A percentile compares a stretch with the other conserved stretches of the same genome.
Evolutionary conservation across 37 sponge, comb jelly and placozoan genomes (phyloP).

Genomic region (Corticium candelabrum): DNA sequence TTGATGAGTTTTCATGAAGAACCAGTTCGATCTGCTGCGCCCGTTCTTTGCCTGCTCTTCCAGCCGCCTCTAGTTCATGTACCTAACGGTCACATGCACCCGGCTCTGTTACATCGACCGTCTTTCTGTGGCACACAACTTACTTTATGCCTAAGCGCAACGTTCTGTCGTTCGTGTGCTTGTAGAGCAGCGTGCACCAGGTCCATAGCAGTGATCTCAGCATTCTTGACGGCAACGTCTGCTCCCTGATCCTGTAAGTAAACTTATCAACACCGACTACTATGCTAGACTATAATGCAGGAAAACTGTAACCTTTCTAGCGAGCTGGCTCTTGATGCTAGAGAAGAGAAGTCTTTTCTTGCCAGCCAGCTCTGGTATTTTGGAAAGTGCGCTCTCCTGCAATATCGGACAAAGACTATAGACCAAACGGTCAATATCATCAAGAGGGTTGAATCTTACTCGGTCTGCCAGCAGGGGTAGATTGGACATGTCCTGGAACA

Average conservation of each 20-base stretch:
- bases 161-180: conserved; percentile 19
- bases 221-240: conserved; percentile 5
- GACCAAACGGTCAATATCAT: no score
- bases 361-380: background rate
- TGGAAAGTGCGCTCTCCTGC: background rate
- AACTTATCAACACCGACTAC: background rate
- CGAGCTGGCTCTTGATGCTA: background rate
- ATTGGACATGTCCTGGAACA: background rate
- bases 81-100: no score
- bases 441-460: background rate
- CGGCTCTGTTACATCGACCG: no score
- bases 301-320: background rate
- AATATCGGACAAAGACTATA: background rate
- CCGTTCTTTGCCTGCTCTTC: background rate
- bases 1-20: background rate
- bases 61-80: background rate
- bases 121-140: no score
- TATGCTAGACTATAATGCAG: background rate
- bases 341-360: background rate
- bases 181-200: conserved; percentile 19
- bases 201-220: conserved; percentile 18
- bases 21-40: background rate
- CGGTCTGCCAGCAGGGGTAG: background rate
- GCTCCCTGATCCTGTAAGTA: background rate
- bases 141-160: conserved; percentile 10